Evolutionary conservation across 2,113 vertebrate genomes (phyloP).

Genomic region (Anoura caudifer): DNA sequence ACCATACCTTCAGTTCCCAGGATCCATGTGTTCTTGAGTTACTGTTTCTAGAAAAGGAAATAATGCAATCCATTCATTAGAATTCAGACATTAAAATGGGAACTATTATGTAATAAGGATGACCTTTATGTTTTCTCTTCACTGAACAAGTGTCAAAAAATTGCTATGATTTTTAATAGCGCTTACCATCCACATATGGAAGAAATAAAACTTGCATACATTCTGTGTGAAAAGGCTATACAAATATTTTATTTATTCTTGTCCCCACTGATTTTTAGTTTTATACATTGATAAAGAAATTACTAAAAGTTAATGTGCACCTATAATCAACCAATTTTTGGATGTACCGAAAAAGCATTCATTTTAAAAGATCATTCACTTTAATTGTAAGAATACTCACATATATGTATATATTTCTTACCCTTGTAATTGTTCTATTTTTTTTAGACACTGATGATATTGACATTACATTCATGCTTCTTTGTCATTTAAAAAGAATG

Average conservation of each 20-base stretch:
- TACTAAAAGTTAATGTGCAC: background rate
- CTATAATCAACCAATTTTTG: background rate
- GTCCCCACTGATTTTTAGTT: background rate
- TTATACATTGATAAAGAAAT: background rate
- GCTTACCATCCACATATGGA: background rate
- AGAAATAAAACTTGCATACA: background rate
- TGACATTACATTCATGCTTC: background rate
- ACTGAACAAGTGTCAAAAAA: conserved; percentile 32
- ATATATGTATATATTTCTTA: background rate
- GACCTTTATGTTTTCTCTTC: conserved; percentile 22
- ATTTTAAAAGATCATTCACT: background rate
- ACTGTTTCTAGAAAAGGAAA: conserved; percentile 75
- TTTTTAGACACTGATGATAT: background rate
- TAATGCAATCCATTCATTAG: conserved; percentile 69
- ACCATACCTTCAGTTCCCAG: conserved; percentile 64
- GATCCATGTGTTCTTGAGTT: conserved; percentile 63
- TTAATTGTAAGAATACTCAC: background rate
- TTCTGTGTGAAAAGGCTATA: background rate
- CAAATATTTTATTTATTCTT: conserved; percentile 9
- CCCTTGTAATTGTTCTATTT: background rate
- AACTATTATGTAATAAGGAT: conserved; percentile 12
- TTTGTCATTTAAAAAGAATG: conserved; percentile 32
- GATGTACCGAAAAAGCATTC: background rate
- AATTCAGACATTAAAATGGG: conserved; percentile 35
- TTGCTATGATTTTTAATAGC: background rate